Evolutionary conservation across 2,888 invertebrate genomes (phyloP), one percentile per base, ranked within the genome.

Genomic region (Andrena praecox): DNA sequence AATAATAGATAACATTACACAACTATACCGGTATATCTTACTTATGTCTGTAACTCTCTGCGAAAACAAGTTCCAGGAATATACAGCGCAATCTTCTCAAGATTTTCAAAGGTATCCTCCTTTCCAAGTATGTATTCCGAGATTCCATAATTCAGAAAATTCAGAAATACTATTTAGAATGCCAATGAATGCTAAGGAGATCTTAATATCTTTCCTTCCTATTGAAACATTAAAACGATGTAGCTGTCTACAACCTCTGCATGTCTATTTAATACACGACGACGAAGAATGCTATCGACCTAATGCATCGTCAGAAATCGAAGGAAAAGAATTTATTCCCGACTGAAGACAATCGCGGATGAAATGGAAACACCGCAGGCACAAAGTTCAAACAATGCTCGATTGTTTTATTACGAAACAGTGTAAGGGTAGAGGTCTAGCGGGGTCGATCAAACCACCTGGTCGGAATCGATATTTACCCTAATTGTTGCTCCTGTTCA

Each of bases 381-480:
- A 50, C 27, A 52, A 64, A 63, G 31, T 16, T 68, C 48, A 48
- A 80, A 69, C 68, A 64, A 35, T 10, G 16, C 12, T 48, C 52
- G 67, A 71, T 72, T 60, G 74, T 78, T 82, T 77, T 68, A 62
- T 62, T n/a, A 33, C 24, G 50, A 16, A 31, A 73, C 24, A 52
- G 33, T 3, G 63, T 59, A 50, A 60, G 42, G 52, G 70, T 2
- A 54, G 54, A 73, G 62, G 77, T 8, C n/a, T 12, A 56, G 29
- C 12, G 56, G 60, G 70, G 12, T 48, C 54, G 80, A 85, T 83
- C 80, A 29, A 68, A 60, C 66, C 68, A 71, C 64, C 71, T 68
- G 72, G 33, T 72, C 71, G 20, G 33, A 84, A 81, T 85, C 81
- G 84, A 85, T 85, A 85, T 84, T 78, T 84, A 81, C 75, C 78